Evolutionary conservation across 1,140 invertebrate genomes (phyloP), one percentile per base, ranked within the genome.

Genomic region (Hyposmocoma kahamanoa): DNA sequence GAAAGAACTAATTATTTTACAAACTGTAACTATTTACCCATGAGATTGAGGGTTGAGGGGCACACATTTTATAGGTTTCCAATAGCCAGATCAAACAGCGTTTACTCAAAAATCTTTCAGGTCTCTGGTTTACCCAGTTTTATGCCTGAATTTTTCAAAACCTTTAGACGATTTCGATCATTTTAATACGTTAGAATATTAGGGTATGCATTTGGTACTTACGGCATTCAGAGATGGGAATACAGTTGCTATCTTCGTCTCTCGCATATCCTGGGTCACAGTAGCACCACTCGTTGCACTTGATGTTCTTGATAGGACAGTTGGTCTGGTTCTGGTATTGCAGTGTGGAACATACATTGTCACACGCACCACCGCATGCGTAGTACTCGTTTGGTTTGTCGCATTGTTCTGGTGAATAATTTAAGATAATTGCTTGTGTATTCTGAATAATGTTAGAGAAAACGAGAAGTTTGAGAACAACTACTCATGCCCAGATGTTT

Each of bases 281-380:
- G 50, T 88, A 89, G 56, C 88, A 89, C 44, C 61, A 79, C 26
- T 77, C 71, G 8, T 81, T 87, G 36, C 87, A 88, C 8, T 66
- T 62, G 0, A 86, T 69, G 47, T 87, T 83, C 0, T 59, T 42
- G 0, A 88, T 85, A 0, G 73, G 59, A 24, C 87, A 89, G 32
- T 62, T 51, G 0, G 55, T 59, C 20, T 67, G 59, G 17, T 58
- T 67, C 11, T 76, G 69, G 58, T 81, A 6, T 0, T 59, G 66
- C 3, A 88, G 49, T n/a, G 76, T 88, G 10, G 59, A 64, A 43
- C 87, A 88, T 42, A 73, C 72, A 26, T 81, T 87, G 51, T 88
- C 87, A 53, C 88, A 89, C 10, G 70, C 75, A 46, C 69, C 60
- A 1, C 84, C 88, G 41, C 87, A 89, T 0, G 60, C 19, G 32